phyloP scores from a whole-genome alignment of 2,888 invertebrate species.

The Parochlus steinenii region DNA sequence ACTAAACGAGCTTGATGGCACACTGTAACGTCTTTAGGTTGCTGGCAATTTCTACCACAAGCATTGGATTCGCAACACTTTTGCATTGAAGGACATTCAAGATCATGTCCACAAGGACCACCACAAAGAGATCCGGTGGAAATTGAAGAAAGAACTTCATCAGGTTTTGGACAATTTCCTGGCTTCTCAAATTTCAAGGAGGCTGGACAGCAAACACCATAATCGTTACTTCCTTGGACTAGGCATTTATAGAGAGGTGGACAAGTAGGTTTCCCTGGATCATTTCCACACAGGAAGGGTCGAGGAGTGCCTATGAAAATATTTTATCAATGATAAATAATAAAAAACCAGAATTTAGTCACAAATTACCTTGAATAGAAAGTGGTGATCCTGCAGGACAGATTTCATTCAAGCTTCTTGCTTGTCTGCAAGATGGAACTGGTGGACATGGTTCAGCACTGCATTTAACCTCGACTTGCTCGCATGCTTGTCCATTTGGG shows the following conservation, averaged over 20 bases:
- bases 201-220: constrained; percentile 75
- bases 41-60: constrained; percentile 55
- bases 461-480: constrained; percentile 62
- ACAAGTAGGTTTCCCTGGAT: constrained; percentile 66
- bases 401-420: constrained; percentile 56
- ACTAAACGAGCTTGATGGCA: constrained; percentile 64
- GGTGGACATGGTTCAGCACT: constrained; percentile 67
- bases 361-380: no score
- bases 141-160: constrained; percentile 26
- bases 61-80: constrained; percentile 64
- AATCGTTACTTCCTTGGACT: constrained; percentile 65
- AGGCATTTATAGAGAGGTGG: constrained; percentile 67
- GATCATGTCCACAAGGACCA: constrained; percentile 53
- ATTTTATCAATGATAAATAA: no score
- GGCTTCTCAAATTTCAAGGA: constrained; percentile 59
- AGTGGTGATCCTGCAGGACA: constrained; percentile 63
- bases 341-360: no score
- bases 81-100: constrained; percentile 66
- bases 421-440: constrained; percentile 65
- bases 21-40: constrained; percentile 58
- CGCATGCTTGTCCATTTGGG: constrained; percentile 59
- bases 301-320: constrained; percentile 55
- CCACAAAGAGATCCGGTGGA: constrained; percentile 37
- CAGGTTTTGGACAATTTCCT: constrained; percentile 51
- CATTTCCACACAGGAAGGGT: constrained; percentile 68